Percentiles rank a stretch among this genome's conserved stretches.
These are phyloP conservation scores for Drosophila anomalata DNA, from an alignment of 2,888 invertebrate species.

Conservation along the genomic window DNA sequence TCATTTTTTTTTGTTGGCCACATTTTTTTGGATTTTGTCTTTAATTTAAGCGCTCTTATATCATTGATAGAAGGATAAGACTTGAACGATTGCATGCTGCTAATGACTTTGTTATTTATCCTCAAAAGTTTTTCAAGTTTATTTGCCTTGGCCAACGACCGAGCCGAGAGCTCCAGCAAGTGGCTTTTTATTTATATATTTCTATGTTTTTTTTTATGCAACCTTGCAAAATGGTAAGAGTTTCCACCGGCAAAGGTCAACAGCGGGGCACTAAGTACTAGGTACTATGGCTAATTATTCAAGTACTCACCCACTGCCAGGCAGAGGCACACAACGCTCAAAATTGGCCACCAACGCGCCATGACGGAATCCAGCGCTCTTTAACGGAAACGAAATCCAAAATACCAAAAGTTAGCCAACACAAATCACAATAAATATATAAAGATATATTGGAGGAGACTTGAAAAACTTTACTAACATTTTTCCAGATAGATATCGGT, in stretches of 20 bases:
- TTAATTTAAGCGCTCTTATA: conserved; percentile 30
- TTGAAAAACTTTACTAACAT: conserved; percentile 29
- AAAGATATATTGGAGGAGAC: conserved; percentile 12
- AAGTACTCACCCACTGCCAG: conserved; percentile 81
- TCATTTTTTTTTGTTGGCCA: neutral
- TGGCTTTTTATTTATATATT: conserved; percentile 9
- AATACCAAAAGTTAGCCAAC: conserved; percentile 48
- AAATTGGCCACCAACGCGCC: conserved; percentile 83
- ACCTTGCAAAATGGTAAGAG: conserved; percentile 51
- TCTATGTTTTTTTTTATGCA: conserved; percentile 30
- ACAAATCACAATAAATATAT: conserved; percentile 12
- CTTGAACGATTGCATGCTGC: conserved; percentile 57
- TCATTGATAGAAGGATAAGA: conserved; percentile 32
- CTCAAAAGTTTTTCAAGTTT: conserved; percentile 52
- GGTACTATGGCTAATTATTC: neutral
- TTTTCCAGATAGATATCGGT: conserved; percentile 30
- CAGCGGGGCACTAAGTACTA: conserved; percentile 35
- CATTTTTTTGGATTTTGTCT: neutral
- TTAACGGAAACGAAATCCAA: conserved; percentile 56
- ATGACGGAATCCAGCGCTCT: conserved; percentile 76
- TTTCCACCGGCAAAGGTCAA: conserved; percentile 67
- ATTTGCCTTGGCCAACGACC: conserved; percentile 66
- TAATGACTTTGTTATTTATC: conserved; percentile 50
- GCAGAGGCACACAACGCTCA: conserved; percentile 82
- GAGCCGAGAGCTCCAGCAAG: conserved; percentile 28